These are phyloP conservation scores for Rhagium mordax DNA, from an alignment of 2,888 invertebrate species.

Conservation along the genomic window DNA sequence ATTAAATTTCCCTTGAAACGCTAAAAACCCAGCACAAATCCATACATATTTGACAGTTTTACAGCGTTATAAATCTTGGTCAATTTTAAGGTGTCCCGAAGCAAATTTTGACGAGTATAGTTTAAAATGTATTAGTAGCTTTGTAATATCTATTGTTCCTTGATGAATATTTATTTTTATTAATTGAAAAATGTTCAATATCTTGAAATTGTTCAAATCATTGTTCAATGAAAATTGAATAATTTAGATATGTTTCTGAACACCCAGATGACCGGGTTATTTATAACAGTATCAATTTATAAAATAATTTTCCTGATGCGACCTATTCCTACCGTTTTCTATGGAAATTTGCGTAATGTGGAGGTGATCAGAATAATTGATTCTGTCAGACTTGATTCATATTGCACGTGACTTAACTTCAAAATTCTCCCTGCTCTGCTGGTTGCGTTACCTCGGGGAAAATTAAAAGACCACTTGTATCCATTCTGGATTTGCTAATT, in stretches of 20 bases:
- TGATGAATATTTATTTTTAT: too few relatives aligned
- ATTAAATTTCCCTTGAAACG: too few relatives aligned
- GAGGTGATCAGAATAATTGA: neutral
- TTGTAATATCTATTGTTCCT: too few relatives aligned
- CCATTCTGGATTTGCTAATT: neutral
- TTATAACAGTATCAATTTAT: neutral
- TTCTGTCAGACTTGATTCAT: neutral
- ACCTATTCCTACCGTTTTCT: neutral
- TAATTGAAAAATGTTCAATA: too few relatives aligned
- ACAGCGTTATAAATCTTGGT: too few relatives aligned
- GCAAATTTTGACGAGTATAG: too few relatives aligned
- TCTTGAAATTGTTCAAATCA: too few relatives aligned
- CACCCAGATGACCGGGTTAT: neutral
- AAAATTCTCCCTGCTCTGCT: neutral
- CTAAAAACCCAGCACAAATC: too few relatives aligned
- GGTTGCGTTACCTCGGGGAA: neutral
- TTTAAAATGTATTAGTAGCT: too few relatives aligned
- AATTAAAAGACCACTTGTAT: constrained; percentile 3
- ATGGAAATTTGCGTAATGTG: neutral
- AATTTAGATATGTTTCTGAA: neutral
- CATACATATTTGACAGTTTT: too few relatives aligned
- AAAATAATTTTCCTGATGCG: neutral
- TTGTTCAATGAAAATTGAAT: too few relatives aligned
- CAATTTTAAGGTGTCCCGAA: too few relatives aligned
- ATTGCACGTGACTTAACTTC: constrained; percentile 1